Base-by-base conservation (phyloP, 2,113 vertebrate genomes). In the Coturnix japonica region DNA sequence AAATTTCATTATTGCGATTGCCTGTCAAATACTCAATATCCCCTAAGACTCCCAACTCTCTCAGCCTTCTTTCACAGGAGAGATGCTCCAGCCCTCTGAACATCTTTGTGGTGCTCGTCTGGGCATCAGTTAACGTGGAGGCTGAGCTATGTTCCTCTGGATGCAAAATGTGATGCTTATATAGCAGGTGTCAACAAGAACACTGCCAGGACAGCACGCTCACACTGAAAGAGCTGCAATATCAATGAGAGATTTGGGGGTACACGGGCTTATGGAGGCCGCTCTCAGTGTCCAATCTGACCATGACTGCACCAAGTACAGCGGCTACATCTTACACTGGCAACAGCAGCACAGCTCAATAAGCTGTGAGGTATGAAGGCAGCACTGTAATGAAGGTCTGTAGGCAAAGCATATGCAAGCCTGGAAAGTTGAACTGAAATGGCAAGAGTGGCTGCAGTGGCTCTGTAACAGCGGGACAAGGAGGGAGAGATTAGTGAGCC, bases 121-220 rank as follows among this genome's bases (percentile, higher is more conserved):
- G 51, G 51, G 92, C 89, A 91, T 39, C 79, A 96, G 85, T 91
- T 85, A 95, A 94, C 72, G 89, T 67, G 78, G 64, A 94, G 92
- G 79, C 89, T 60, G 91, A 95, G 93, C 93, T 30, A 37, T 28
- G 6, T 47, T 51, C 9, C 67, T 74, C 46, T 7, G 20, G 1
- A 72, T 65, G 78, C 94, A 89, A 96, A 96, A 95, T 70, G 26
- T 53, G 91, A 95, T 66, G 64, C 95, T 70, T 91, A 35, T 22
- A 22, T 67, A 85, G 75, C 54, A 54, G 71, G 74, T 47, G 11
- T 57, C 83, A 72, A 81, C 77, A 78, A 78, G 83, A 80, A 54
- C 73, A 81, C 31, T 31, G 30, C 19, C 51, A 70, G 79, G 73
- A 49, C 75, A 80, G 69, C 81, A 75, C 63, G 46, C 67, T 65